These are phyloP conservation scores for Prinia subflava DNA, from an alignment of 2,113 vertebrate genomes.

Conservation along the genomic window DNA sequence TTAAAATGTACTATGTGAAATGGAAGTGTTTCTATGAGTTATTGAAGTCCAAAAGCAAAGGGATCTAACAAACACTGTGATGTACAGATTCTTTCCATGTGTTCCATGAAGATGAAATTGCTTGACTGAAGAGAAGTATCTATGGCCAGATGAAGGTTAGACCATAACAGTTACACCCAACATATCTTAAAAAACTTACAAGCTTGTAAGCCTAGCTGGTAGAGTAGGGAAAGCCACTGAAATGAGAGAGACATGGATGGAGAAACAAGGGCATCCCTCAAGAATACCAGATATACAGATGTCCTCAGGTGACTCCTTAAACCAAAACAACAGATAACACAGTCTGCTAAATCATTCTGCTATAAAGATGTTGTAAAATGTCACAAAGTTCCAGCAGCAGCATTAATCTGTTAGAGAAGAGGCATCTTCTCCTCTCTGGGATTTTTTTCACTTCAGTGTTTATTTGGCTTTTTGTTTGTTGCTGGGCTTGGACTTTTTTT, in stretches of 20 bases:
- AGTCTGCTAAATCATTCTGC: background rate
- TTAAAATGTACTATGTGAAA: background rate
- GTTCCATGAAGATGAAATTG: background rate
- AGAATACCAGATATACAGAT: background rate
- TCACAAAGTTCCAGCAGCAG: background rate
- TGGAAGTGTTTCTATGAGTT: background rate
- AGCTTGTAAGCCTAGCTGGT: background rate
- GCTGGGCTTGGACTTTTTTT: background rate
- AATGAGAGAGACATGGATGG: background rate
- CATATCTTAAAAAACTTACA: background rate
- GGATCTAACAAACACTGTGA: background rate
- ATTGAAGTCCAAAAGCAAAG: background rate
- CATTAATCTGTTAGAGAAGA: background rate
- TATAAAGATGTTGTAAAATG: background rate
- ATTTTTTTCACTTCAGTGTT: background rate
- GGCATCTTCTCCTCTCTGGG: background rate
- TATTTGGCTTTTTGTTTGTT: background rate
- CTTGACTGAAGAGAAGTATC: background rate
- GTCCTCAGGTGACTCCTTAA: background rate
- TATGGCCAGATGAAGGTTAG: background rate
- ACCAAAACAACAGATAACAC: background rate
- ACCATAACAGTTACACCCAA: fast-evolving
- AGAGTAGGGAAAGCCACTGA: background rate
- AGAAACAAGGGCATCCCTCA: background rate
- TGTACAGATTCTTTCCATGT: background rate